These are phyloP conservation scores for Choreutis nemorana DNA, from an alignment of 2,888 invertebrate species.

Conservation along the genomic window DNA sequence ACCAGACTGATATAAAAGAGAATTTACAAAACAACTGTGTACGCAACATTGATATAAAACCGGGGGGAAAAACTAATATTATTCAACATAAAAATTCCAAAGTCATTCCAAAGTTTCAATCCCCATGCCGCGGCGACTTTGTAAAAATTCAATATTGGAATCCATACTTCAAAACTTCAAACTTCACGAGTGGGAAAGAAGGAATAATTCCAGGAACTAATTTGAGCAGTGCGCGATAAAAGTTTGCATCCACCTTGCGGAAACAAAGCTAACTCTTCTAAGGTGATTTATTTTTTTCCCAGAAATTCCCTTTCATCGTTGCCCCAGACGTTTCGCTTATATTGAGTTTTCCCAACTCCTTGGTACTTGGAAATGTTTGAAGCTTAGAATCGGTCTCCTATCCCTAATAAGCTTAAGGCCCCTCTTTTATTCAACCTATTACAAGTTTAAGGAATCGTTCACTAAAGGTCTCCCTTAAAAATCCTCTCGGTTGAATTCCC, in stretches of 20 bases:
- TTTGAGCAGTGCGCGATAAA: slow-evolving; percentile 50
- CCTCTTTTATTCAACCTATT: slow-evolving; percentile 30
- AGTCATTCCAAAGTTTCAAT: slow-evolving; percentile 3
- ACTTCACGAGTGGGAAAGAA: slow-evolving; percentile 23
- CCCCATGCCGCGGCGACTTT: slow-evolving; percentile 23
- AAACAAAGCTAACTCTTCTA: slow-evolving; percentile 41
- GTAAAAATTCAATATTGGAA: slow-evolving; percentile 59
- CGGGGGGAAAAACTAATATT: too few relatives aligned
- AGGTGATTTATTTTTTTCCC: slow-evolving; percentile 54
- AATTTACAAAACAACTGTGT: too few relatives aligned
- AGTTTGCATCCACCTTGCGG: slow-evolving; percentile 40
- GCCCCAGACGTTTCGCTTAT: slow-evolving; percentile 47
- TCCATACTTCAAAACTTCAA: slow-evolving; percentile 53
- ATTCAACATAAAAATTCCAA: slow-evolving; percentile 1
- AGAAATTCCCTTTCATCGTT: slow-evolving; percentile 42
- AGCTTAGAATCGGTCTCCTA: slow-evolving; percentile 26
- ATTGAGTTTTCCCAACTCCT: slow-evolving; percentile 52
- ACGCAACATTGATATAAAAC: too few relatives aligned
- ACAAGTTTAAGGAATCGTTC: slow-evolving; percentile 31
- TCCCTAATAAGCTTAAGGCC: slow-evolving; percentile 43
- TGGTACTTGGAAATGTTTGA: slow-evolving; percentile 45
- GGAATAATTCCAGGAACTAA: slow-evolving; percentile 39
- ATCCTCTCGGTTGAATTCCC: slow-evolving; percentile 21
- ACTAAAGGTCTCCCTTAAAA: slow-evolving; percentile 22
- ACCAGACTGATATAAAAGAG: too few relatives aligned